A percentile compares a stretch with the other conserved stretches of the same genome.
These are phyloP conservation scores for Sabatieria punctata DNA, from an alignment of 2,888 invertebrate genomes.

Conservation along the genomic window DNA sequence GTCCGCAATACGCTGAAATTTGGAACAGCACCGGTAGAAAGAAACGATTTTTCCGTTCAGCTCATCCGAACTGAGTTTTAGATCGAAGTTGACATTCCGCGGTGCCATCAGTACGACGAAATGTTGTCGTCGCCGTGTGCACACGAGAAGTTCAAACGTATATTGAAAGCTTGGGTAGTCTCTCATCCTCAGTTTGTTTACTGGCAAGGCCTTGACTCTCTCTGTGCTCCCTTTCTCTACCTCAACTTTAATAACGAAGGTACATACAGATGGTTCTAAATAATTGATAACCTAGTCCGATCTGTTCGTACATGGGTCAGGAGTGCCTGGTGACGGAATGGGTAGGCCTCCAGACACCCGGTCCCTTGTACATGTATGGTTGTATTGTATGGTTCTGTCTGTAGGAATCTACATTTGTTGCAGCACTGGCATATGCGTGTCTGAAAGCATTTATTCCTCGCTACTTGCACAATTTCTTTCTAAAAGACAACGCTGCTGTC, in stretches of 20 bases:
- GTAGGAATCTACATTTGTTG: background rate
- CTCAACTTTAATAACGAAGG: slow-evolving; percentile 93
- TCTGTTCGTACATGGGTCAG: slow-evolving; percentile 1
- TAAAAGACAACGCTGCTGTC: slow-evolving; percentile 85
- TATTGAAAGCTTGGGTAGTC: slow-evolving; percentile 89
- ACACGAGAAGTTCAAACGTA: slow-evolving; percentile 70
- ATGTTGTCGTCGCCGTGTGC: slow-evolving; percentile 79
- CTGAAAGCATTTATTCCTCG: slow-evolving; percentile 86
- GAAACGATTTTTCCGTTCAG: background rate
- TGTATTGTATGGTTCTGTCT: too few species aligned
- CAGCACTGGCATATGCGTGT: slow-evolving; percentile 83
- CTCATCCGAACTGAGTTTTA: slow-evolving; percentile 30
- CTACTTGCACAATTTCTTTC: slow-evolving; percentile 87
- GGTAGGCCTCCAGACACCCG: background rate
- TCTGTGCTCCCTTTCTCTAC: slow-evolving; percentile 89
- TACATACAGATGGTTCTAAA: slow-evolving; percentile 35
- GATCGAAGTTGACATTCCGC: slow-evolving; percentile 97
- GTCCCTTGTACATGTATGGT: background rate
- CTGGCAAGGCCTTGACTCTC: slow-evolving; percentile 96
- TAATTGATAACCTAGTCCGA: slow-evolving; percentile 7
- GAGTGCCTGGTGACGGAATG: background rate
- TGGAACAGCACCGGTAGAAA: background rate
- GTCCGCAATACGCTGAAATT: background rate
- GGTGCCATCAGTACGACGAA: slow-evolving; percentile 97
- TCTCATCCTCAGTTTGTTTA: slow-evolving; percentile 90